Evolutionary conservation across 2,888 invertebrate species (phyloP).

Genomic region (Sinohyriopsis cumingii): DNA sequence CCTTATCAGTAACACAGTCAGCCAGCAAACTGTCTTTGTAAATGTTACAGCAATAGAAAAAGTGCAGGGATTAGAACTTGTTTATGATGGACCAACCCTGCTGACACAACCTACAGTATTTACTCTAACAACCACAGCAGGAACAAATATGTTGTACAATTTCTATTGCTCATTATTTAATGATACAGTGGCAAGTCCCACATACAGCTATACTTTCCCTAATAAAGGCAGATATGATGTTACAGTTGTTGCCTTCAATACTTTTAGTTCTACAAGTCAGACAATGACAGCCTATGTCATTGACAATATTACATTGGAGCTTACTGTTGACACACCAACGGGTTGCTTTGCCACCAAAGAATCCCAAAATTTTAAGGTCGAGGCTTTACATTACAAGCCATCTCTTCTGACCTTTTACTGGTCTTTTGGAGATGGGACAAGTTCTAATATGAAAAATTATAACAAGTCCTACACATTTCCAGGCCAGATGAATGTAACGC

Average conservation of each 20-base stretch:
- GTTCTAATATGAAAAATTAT: not conserved
- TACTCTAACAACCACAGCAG: constrained; percentile 22
- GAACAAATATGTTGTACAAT: constrained; percentile 27
- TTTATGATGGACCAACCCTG: constrained; percentile 24
- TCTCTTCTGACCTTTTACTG: constrained; percentile 22
- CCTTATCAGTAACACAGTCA: constrained; percentile 31
- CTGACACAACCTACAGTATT: constrained; percentile 11
- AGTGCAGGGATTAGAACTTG: constrained; percentile 25
- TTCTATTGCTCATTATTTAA: constrained; percentile 26
- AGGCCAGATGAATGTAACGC: constrained; percentile 34
- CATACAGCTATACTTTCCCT: constrained; percentile 16
- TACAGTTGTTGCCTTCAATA: constrained; percentile 31
- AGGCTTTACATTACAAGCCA: constrained; percentile 29
- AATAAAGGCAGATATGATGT: constrained; percentile 27
- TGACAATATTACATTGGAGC: constrained; percentile 8
- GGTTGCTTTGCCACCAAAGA: constrained; percentile 19
- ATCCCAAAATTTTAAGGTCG: constrained; percentile 13
- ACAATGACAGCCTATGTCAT: constrained; percentile 24
- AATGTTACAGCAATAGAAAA: constrained; percentile 24
- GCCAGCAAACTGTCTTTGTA: constrained; percentile 11
- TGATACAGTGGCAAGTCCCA: constrained; percentile 14
- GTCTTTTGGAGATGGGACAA: constrained; percentile 32
- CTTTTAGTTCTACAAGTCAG: constrained; percentile 15
- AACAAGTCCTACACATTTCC: constrained; percentile 25
- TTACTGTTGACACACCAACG: constrained; percentile 22